Evolutionary conservation across 1,140 invertebrate species (phyloP).

Genomic region (Drepana arcuata): DNA sequence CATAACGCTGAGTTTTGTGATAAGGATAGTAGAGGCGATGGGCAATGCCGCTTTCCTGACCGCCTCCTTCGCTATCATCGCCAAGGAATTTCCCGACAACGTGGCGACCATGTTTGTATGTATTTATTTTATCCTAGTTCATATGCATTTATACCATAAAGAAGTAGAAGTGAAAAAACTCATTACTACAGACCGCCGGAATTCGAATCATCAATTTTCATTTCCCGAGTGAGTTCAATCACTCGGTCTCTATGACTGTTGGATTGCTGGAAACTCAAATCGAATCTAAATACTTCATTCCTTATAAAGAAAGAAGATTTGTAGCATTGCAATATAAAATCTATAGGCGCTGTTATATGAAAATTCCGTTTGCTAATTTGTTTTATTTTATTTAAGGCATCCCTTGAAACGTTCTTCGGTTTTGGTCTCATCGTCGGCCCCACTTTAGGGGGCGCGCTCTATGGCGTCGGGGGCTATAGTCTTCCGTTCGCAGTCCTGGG

Average conservation of each 20-base stretch:
- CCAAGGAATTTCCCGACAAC: constrained; percentile 93
- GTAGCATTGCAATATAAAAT: too few relatives aligned
- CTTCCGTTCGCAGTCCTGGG: constrained; percentile 91
- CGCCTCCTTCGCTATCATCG: constrained; percentile 93
- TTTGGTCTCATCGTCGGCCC: constrained; percentile 90
- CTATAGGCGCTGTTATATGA: too few relatives aligned
- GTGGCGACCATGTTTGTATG: constrained; percentile 92
- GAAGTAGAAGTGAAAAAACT: too few relatives aligned
- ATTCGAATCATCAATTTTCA: too few relatives aligned
- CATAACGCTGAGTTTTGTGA: constrained; percentile 87
- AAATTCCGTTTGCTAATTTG: constrained; percentile 1
- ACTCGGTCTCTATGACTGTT: too few relatives aligned
- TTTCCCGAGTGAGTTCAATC: too few relatives aligned
- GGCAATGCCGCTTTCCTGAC: constrained; percentile 94
- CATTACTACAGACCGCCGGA: too few relatives aligned
- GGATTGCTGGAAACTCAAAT: too few relatives aligned
- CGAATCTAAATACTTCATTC: too few relatives aligned
- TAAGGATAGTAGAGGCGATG: constrained; percentile 92
- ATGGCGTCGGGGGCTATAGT: constrained; percentile 85
- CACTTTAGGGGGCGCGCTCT: constrained; percentile 86
- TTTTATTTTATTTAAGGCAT: constrained; percentile 72
- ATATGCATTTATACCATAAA: too few relatives aligned
- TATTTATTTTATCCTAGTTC: too few relatives aligned
- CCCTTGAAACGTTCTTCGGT: constrained; percentile 91
- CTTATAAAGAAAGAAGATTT: too few relatives aligned